A percentile compares a stretch with the other conserved stretches of the same genome.
These are phyloP conservation scores for Lampris incognitus DNA, from an alignment of 2,113 vertebrate genomes.

Conservation along the genomic window DNA sequence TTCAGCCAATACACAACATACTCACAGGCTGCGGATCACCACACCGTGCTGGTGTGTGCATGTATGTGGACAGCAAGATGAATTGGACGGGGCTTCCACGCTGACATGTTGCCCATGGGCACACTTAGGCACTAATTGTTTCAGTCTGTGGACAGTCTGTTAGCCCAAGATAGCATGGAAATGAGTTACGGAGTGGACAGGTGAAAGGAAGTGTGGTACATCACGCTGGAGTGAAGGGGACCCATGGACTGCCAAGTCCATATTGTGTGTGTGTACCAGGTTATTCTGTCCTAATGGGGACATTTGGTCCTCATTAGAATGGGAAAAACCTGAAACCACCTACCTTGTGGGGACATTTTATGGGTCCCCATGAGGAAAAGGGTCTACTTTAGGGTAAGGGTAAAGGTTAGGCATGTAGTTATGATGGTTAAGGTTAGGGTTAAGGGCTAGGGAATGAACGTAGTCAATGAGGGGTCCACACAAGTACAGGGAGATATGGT, in stretches of 20 bases:
- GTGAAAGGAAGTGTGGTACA: neutral
- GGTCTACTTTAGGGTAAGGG: too few species aligned
- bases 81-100: neutral
- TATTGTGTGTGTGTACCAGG: neutral
- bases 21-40: neutral
- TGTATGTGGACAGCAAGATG: neutral
- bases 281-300: too few species aligned
- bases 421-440: too few species aligned
- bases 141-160: neutral
- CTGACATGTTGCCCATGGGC: neutral
- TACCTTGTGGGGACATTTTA: too few species aligned
- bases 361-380: too few species aligned
- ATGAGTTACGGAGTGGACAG: neutral
- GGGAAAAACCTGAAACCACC: too few species aligned
- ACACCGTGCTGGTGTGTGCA: too few species aligned
- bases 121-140: neutral
- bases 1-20: neutral
- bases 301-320: too few species aligned
- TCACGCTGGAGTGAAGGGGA: neutral
- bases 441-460: too few species aligned
- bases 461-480: too few species aligned
- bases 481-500: neutral
- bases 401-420: too few species aligned
- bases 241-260: neutral
- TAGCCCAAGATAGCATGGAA: neutral